Conservation (phyloP, 2,113 vertebrate species). For the Campylomormyrus numenius region DNA sequence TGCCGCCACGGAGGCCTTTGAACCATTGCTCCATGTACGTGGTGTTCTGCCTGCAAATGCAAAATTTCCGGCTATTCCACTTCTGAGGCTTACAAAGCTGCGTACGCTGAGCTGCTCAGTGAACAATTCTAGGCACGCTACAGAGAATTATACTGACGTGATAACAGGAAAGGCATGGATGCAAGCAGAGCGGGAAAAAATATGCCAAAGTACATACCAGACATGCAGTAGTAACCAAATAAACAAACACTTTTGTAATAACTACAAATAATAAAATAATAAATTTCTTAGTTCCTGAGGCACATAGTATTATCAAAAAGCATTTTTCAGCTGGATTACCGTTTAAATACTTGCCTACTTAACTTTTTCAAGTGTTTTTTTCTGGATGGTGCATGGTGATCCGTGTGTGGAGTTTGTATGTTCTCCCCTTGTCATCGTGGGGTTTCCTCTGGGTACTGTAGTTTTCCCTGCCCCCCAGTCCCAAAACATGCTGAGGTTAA, state of each 20-base stretch:
- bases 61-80: neutral
- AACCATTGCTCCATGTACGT: neutral
- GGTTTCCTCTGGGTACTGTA: neutral
- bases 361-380: neutral
- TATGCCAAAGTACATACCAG: neutral
- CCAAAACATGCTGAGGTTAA: neutral
- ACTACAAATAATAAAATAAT: neutral
- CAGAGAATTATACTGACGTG: neutral
- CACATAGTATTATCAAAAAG: neutral
- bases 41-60: neutral
- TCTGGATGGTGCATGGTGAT: neutral
- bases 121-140: neutral
- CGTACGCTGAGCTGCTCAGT: neutral
- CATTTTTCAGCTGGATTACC: neutral
- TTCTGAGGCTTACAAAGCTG: neutral
- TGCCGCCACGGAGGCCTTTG: neutral
- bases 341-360: neutral
- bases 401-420: neutral
- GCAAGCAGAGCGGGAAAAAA: neutral
- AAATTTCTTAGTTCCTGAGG: neutral
- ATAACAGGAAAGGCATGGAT: neutral
- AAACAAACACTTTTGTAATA: neutral
- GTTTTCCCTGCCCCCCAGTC: neutral
- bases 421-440: neutral
- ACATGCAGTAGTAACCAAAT: neutral